Evolutionary conservation across 2,888 invertebrate species (phyloP), one percentile per base, ranked within the genome.

Genomic region (Cerceris rybyensis): DNA sequence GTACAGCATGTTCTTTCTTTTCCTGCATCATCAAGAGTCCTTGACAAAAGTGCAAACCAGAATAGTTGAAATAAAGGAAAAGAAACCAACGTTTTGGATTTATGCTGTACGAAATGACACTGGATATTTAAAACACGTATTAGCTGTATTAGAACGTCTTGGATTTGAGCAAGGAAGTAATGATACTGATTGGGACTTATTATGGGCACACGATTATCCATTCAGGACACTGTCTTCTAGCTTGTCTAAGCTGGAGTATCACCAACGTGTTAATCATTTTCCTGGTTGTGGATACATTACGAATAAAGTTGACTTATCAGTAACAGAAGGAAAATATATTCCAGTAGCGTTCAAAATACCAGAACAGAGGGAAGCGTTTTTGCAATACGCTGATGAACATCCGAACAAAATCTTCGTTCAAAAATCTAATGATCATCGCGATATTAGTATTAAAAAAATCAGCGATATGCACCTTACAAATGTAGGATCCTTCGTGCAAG

Each of bases 181-280:
- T 49, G 92, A 94, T 0, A 93, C 94, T 0, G 93, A 96, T 0
- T 99, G 98, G 98, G 95, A 96, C 90, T 93, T 99, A 0, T 93
- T 99, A 9, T 99, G 99, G 99, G 96, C 98, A 0, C 98, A 98
- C 91, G 97, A 98, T 87, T 98, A 97, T 91, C 98, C 98, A 0
- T 98, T 98, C 88, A 92, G 94, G 68, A 92, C 90, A 0, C 90
- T 96, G 9, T 93, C 93, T 67, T 89, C 93, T 0, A 92, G 93
- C 69, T 88, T 97, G 46, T 94, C 93, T 73, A 93, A 93, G 77
- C 92, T 98, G 9, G 94, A 95, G 84, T 93, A 95, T 0, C 93
- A 96, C 90, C 98, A 98, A 91, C 95, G 94, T 91, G 96, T 99
- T 0, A 99, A 99, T 90, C 98, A 99, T 90, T 96, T 98, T 87